Evolutionary conservation across 2,797 vertebrate species (phyloP), one percentile per base, ranked within the genome.

Genomic region (Rhynchotus rufescens): DNA sequence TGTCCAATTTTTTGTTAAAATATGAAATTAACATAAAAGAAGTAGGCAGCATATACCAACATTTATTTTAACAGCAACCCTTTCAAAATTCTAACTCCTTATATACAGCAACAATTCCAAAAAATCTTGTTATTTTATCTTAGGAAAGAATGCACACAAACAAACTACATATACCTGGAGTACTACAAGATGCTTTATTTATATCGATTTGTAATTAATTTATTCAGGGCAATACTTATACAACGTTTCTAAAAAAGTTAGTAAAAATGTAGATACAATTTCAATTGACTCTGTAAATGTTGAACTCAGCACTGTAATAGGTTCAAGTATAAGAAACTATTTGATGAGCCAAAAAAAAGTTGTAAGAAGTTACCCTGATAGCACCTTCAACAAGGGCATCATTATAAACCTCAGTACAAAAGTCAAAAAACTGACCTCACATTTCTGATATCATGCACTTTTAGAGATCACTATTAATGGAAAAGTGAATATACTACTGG

Each of bases 131-230:
- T 74, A 51, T 78, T 84, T 54, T 62, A 36, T 40, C 77, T 28
- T 1, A 75, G 57, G 32, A 77, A 90, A 86, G 23, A 51, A 77
- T 7, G 14, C 10, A 32, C 16, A 44, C 16, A 36, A 72, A 82
- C 56, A 92, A n/a, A 72, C 47, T 56, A 28, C 59, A 62, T 77
- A 68, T 49, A 57, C 36, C 54, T 62, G 62, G 26, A 72, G 79
- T 44, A 42, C 51, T 88, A 40, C 15, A 79, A 76, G 44, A 77
- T 13, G 42, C 32, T 95, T 92, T 96, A 96, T 96, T 96, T 69
- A 4, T 69, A 36, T 36, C 30, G 56, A 10, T 59, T 88, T 28
- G 23, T 73, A 84, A 93, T 66, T 51, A 51, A 32, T 26, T 51
- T 64, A 85, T 66, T 88, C 72, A 85, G 38, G 32, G 30, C 42